Conservation (phyloP, 2,113 vertebrate species). For the Syngnathus typhle region DNA sequence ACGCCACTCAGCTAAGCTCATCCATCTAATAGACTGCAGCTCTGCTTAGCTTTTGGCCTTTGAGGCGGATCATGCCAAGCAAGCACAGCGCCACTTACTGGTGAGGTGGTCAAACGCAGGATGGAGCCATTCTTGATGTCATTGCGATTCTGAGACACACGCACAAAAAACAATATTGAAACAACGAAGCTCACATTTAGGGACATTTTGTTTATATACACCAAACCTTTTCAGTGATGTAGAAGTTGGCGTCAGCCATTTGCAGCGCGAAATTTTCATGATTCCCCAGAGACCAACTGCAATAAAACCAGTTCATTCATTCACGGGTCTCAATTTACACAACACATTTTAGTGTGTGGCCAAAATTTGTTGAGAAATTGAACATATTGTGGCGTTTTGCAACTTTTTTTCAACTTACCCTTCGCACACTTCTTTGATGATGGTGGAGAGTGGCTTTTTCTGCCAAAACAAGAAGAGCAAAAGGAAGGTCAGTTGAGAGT, state of each 20-base stretch:
- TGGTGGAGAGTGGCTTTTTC: conserved; percentile 95
- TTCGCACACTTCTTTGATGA: conserved; percentile 98
- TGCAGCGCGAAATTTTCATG: conserved; percentile 89
- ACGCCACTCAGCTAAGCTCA: too few relatives aligned
- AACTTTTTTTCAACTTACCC: conserved; percentile 76
- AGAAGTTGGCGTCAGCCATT: conserved; percentile 89
- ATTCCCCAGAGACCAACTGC: conserved; percentile 88
- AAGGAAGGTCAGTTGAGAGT: neutral
- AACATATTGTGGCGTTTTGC: neutral
- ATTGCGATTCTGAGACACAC: conserved; percentile 83
- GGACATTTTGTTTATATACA: neutral
- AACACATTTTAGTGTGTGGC: neutral
- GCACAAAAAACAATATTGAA: neutral
- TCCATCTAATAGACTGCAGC: neutral
- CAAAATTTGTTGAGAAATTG: neutral
- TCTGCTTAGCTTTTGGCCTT: neutral
- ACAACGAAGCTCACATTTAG: too few relatives aligned
- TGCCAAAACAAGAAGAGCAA: conserved; percentile 55
- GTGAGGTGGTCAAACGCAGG: conserved; percentile 87
- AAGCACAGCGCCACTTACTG: conserved; percentile 74
- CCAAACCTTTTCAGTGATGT: conserved; percentile 95
- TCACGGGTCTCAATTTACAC: too few relatives aligned
- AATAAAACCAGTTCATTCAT: neutral
- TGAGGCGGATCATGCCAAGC: neutral
- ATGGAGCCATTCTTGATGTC: conserved; percentile 98